These are phyloP conservation scores for Sisyra nigra DNA, from an alignment of 2,888 invertebrate species.

Conservation along the genomic window DNA sequence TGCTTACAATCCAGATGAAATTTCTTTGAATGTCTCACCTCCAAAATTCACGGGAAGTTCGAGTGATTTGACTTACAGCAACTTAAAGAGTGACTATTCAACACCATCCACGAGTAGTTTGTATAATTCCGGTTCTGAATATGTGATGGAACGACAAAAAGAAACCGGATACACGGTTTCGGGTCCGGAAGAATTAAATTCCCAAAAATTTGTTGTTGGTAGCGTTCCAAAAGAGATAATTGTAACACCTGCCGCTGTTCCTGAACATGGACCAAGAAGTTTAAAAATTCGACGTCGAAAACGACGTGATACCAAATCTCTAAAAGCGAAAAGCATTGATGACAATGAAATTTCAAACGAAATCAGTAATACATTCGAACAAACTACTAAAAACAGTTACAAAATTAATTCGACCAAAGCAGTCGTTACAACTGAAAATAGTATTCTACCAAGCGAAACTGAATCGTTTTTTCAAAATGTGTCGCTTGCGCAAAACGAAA, in stretches of 20 bases:
- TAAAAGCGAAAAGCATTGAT: conserved; percentile 20
- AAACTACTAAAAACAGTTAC: not conserved
- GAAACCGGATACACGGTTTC: conserved; percentile 23
- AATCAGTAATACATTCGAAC: not conserved
- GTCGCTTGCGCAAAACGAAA: conserved; percentile 8
- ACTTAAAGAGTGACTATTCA: conserved; percentile 8
- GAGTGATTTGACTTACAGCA: not conserved
- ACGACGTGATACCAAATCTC: conserved; percentile 4
- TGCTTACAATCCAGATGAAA: conserved; percentile 3
- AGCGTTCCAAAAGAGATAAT: conserved; percentile 41
- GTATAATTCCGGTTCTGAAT: conserved; percentile 25
- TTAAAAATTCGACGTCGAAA: conserved; percentile 16
- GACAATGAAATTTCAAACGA: conserved; percentile 29
- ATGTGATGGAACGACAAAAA: conserved; percentile 26
- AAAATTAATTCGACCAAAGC: not conserved
- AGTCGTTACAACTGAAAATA: not conserved
- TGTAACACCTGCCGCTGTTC: conserved; percentile 40
- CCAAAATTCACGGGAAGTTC: too few species aligned
- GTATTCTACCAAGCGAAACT: not conserved
- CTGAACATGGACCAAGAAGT: conserved; percentile 46
- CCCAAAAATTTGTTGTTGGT: conserved; percentile 45
- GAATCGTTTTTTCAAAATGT: too few species aligned
- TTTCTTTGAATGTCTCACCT: conserved; percentile 1
- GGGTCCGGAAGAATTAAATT: conserved; percentile 22
- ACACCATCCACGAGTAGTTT: conserved; percentile 24